Evolutionary conservation across 1,140 invertebrate genomes (phyloP).

Genomic region (Scaptomyza montana): DNA sequence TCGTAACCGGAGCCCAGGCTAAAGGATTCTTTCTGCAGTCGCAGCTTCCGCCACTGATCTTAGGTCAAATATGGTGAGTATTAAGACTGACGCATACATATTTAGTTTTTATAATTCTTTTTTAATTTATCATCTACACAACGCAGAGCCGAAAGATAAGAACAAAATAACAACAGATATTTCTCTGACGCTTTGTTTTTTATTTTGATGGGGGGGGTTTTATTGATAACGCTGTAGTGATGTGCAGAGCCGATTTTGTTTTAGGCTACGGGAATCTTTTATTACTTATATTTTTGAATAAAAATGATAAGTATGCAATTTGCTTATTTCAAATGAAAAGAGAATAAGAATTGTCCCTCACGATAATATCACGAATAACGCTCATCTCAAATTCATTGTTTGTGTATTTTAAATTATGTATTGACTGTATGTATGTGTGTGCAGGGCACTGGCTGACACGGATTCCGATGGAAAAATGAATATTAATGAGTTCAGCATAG

Average conservation of each 20-base stretch:
- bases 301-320: too few relatives aligned
- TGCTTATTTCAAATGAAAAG: too few relatives aligned
- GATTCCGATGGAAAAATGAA: constrained; percentile 99
- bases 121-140: not conserved
- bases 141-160: constrained; percentile 2
- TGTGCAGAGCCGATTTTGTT: not conserved
- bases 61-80: constrained; percentile 97
- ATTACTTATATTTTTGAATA: too few relatives aligned
- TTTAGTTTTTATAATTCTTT: not conserved
- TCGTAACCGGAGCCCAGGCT: constrained; percentile 96
- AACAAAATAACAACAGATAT: constrained; percentile 3
- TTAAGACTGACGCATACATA: constrained; percentile 84
- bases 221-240: constrained; percentile 22
- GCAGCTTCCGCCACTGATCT: constrained; percentile 92
- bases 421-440: constrained; percentile 67
- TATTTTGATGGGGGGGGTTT: constrained; percentile 5
- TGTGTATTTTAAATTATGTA: constrained; percentile 24
- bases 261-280: too few relatives aligned
- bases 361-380: not conserved
- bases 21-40: constrained; percentile 97
- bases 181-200: constrained; percentile 26
- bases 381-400: constrained; percentile 12
- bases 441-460: constrained; percentile 95
- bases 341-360: too few relatives aligned
- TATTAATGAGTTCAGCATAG: constrained; percentile 98